Conservation (phyloP, 2,113 vertebrate species). For the Salvelinus fontinalis region DNA sequence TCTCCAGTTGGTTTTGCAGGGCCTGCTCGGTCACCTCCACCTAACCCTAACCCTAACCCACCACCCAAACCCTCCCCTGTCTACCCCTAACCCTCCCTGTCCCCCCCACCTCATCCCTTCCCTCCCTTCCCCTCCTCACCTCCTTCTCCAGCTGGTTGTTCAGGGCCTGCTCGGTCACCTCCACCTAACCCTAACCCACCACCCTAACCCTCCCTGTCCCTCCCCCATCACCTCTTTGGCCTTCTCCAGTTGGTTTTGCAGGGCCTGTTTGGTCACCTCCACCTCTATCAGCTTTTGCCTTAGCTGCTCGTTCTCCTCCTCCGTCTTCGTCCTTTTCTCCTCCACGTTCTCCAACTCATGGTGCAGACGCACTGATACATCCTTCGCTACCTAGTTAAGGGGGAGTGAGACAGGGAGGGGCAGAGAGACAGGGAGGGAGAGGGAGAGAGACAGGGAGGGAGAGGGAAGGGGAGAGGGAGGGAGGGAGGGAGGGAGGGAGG, state of each 20-base stretch:
- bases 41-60: not conserved
- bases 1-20: no score
- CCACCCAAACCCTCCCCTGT: no score
- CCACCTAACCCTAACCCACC: slow-evolving; percentile 73
- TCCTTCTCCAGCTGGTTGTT: slow-evolving; percentile 96
- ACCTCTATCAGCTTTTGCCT: slow-evolving; percentile 95
- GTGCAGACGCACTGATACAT: slow-evolving; percentile 96
- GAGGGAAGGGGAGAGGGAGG: no score
- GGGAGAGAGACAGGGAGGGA: no score
- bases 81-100: no score
- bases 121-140: slow-evolving; percentile 73
- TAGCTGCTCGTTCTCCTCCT: slow-evolving; percentile 96
- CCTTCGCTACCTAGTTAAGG: slow-evolving; percentile 89
- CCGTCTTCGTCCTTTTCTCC: slow-evolving; percentile 94
- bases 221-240: slow-evolving; percentile 90
- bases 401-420: not conserved
- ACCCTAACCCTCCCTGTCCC: not conserved
- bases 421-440: no score
- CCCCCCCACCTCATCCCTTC: not conserved
- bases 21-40: no score
- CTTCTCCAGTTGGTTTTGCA: slow-evolving; percentile 95
- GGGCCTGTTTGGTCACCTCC: slow-evolving; percentile 92
- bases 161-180: slow-evolving; percentile 92
- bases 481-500: no score
- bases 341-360: slow-evolving; percentile 97